These are phyloP conservation scores for Perca fluviatilis DNA, from an alignment of 2,113 vertebrate genomes.

Conservation along the genomic window DNA sequence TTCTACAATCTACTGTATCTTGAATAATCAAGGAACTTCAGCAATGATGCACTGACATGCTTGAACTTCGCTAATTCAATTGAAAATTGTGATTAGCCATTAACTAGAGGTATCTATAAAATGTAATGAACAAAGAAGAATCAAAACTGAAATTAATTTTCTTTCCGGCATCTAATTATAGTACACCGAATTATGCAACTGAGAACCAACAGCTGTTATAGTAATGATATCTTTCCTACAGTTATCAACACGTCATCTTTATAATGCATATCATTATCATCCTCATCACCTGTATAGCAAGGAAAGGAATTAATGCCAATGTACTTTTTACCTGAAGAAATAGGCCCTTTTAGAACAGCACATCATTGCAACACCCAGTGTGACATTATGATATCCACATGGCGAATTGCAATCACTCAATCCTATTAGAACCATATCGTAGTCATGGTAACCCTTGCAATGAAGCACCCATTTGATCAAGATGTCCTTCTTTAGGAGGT, in stretches of 20 bases:
- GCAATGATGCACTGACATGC: neutral
- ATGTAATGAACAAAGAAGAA: constrained; percentile 31
- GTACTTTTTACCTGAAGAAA: constrained; percentile 20
- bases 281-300: constrained; percentile 4
- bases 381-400: constrained; percentile 40
- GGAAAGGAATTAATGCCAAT: neutral
- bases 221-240: constrained; percentile 48
- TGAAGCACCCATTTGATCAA: constrained; percentile 48
- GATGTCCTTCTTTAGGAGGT: constrained; percentile 42
- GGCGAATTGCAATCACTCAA: constrained; percentile 63
- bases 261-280: constrained; percentile 8
- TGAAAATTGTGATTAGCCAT: constrained; percentile 26
- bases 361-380: constrained; percentile 2
- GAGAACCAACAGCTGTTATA: constrained; percentile 63
- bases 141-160: constrained; percentile 45
- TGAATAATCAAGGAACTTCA: neutral
- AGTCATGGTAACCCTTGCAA: constrained; percentile 62
- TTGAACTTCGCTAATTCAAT: constrained; percentile 10
- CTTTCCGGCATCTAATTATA: constrained; percentile 57
- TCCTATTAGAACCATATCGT: constrained; percentile 61
- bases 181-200: constrained; percentile 47
- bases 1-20: neutral
- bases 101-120: constrained; percentile 32
- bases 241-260: constrained; percentile 53
- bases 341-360: constrained; percentile 10